Conservation (phyloP, 1,140 invertebrate species). For the Drosophila fuyamai region DNA sequence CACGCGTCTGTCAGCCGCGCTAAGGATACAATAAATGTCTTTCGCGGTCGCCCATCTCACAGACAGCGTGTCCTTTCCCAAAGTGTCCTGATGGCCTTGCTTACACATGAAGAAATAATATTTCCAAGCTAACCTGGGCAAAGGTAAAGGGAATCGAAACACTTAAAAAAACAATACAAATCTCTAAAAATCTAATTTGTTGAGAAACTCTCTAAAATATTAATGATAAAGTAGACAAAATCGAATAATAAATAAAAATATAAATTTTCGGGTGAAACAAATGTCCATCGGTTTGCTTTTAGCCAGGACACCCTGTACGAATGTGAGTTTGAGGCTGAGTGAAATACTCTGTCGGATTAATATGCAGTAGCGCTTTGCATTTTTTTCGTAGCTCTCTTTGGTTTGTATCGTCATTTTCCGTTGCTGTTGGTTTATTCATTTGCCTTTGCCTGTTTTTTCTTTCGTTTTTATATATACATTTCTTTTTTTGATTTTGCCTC, state of each 20-base stretch:
- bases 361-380: constrained; percentile 78
- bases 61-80: constrained; percentile 34
- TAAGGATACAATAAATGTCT: constrained; percentile 84
- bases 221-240: no score
- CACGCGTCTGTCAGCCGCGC: constrained; percentile 77
- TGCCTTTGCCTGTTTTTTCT: constrained; percentile 49
- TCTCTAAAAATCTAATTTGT: no score
- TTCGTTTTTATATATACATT: constrained; percentile 12
- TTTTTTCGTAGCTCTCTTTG: constrained; percentile 43
- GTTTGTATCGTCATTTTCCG: constrained; percentile 51
- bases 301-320: constrained; percentile 44
- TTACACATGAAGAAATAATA: background rate
- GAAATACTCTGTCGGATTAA: constrained; percentile 83
- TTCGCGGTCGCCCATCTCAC: constrained; percentile 60
- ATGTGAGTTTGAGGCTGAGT: constrained; percentile 44
- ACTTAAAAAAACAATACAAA: no score
- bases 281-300: background rate
- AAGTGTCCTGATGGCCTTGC: constrained; percentile 28
- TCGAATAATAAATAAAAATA: no score
- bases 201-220: no score
- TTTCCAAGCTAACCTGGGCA: no score
- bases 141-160: no score
- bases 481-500: constrained; percentile 24
- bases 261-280: no score
- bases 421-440: constrained; percentile 76